Base-by-base conservation (phyloP, 2,113 vertebrate genomes). In the Corythoichthys intestinalis region DNA sequence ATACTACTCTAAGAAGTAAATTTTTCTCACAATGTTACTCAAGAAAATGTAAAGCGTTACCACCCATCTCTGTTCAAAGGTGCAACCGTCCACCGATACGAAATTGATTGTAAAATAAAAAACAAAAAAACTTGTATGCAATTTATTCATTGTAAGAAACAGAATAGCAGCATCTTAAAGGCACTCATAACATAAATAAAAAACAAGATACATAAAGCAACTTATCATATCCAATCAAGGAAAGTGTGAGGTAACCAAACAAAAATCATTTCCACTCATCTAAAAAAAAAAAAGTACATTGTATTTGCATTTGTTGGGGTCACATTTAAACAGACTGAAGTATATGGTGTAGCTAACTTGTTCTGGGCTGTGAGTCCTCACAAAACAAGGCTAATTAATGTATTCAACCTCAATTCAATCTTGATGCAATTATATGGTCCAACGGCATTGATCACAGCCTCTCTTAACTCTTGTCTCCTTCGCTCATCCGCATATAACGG, bases 371-470 rank as follows among this genome's bases (percentile, higher is more conserved):
- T 95, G 94, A 93, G 93, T 93, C 94, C 95, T 96, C 95, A 94
- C 93, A 95, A 86, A 96, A 93, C 90, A 92, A 90, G 93, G 93
- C 92, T 96, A 96, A 96, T 96, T 95, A 96, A 96, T 96, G 94
- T 96, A 63, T 95, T 87, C 96, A 94, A 93, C 93, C 94, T 94
- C 61, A 93, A 93, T 94, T 93, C 93, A 94, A 94, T 95, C 95
- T 94, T 93, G 88, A 91, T 94, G 93, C 95, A 97, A 98, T 98
- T 98, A 97, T 95, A 98, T 94, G 96, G 94, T 97, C 94, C 95
- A 96, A 91, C 94, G 94, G 93, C 93, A 94, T 92, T 96, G 96
- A 98, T 98, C 96, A 97, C 93, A 94, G 94, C 94, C 94, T 93
- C 94, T 95, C 94, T 94, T 94, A 93, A 94, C 93, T 94, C 94